A percentile compares a stretch with the other conserved stretches of the same genome.
These are phyloP conservation scores for Nephila pilipes DNA, from an alignment of 1,140 invertebrate genomes.

Conservation along the genomic window DNA sequence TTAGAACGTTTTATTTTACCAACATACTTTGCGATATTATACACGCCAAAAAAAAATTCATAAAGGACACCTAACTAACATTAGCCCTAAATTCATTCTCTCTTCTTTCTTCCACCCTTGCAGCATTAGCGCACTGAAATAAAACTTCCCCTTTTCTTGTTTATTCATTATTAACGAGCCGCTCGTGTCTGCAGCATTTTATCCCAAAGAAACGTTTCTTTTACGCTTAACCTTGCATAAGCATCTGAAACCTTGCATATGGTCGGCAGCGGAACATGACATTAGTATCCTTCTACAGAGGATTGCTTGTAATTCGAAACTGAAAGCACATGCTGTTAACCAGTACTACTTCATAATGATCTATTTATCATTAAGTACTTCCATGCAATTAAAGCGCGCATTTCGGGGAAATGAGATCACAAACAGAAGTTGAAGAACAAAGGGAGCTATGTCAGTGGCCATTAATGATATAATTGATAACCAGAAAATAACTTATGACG, in stretches of 20 bases:
- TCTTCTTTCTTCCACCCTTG: background rate
- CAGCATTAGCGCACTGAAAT: background rate
- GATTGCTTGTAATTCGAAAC: conserved; percentile 23
- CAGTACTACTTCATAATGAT: conserved; percentile 58
- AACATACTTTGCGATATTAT: too few species aligned
- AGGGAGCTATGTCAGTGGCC: conserved; percentile 37
- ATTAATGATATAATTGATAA: conserved; percentile 67
- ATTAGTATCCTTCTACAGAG: conserved; percentile 38
- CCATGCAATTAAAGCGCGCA: conserved; percentile 28
- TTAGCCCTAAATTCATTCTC: background rate
- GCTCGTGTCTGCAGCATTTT: conserved; percentile 20
- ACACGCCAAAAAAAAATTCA: too few species aligned
- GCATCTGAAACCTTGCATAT: conserved; percentile 17
- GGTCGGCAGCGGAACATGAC: background rate
- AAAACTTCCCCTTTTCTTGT: background rate
- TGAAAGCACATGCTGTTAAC: conserved; percentile 18
- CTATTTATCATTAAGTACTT: conserved; percentile 62
- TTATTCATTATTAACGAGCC: conserved; percentile 48
- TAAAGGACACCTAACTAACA: too few species aligned
- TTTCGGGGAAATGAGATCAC: conserved; percentile 43
- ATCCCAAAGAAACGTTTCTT: conserved; percentile 18
- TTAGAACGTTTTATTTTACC: too few species aligned
- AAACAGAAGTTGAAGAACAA: conserved; percentile 33
- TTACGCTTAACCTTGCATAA: conserved; percentile 4
- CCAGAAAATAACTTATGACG: conserved; percentile 62